phyloP scores from a whole-genome alignment of 1,140 invertebrate species.

The Zaprionus nigranus region DNA sequence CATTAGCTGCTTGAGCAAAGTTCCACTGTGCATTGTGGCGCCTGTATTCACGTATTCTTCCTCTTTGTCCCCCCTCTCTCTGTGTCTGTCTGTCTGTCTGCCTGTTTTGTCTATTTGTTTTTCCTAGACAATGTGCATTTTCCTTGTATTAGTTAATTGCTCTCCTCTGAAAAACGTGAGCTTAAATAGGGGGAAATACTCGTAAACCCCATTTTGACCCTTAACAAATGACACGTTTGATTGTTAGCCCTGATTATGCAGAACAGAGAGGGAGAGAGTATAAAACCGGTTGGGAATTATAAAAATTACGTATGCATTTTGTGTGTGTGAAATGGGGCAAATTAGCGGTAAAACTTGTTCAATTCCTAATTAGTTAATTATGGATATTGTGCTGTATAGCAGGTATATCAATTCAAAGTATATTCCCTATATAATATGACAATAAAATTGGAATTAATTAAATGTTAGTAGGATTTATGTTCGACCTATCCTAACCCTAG shows the following conservation, averaged over 20 bases:
- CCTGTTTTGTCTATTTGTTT: slow-evolving; percentile 17
- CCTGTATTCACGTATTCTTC: slow-evolving; percentile 54
- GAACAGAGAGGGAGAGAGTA: background rate
- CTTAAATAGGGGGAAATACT: slow-evolving; percentile 20
- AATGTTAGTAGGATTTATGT: background rate
- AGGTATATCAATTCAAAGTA: background rate
- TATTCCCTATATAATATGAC: background rate
- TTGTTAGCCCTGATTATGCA: background rate
- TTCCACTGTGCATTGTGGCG: slow-evolving; percentile 55
- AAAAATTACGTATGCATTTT: slow-evolving; percentile 33
- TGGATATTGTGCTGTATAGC: slow-evolving; percentile 11
- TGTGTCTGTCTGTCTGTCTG: background rate
- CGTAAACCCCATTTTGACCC: slow-evolving; percentile 2
- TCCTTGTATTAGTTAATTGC: slow-evolving; percentile 59
- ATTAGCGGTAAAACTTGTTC: slow-evolving; percentile 20
- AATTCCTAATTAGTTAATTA: slow-evolving; percentile 42
- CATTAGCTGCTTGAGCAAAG: background rate
- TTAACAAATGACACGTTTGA: slow-evolving; percentile 18
- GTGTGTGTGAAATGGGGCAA: slow-evolving; percentile 24
- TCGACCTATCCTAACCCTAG: background rate
- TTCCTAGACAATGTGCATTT: slow-evolving; percentile 22
- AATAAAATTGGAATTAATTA: too few relatives aligned
- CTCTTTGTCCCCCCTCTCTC: background rate
- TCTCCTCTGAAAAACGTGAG: slow-evolving; percentile 34
- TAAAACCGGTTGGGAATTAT: slow-evolving; percentile 36